Percentiles rank a stretch among this genome's conserved stretches.
Evolutionary conservation across 2,888 invertebrate genomes (phyloP).

Genomic region (Dyspetes luteomarginatus): DNA sequence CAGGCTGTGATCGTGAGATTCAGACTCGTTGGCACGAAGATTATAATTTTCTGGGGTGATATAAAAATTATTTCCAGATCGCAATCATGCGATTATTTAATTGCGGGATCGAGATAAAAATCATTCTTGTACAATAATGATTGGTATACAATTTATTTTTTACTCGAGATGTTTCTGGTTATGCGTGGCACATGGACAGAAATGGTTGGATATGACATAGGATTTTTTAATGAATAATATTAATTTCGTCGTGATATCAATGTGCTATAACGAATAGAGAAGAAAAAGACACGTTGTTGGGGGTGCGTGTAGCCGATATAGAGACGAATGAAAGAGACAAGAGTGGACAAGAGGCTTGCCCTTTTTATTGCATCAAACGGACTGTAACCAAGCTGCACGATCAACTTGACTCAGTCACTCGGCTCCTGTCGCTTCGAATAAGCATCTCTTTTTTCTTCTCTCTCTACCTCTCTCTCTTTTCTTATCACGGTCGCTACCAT

Average conservation of each 20-base stretch:
- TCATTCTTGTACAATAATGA: not conserved
- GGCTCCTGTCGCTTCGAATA: slow-evolving; percentile 80
- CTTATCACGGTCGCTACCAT: slow-evolving; percentile 38
- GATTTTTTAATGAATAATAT: slow-evolving; percentile 9
- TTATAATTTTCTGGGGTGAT: slow-evolving; percentile 9
- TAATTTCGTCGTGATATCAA: slow-evolving; percentile 7
- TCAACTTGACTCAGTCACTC: slow-evolving; percentile 80
- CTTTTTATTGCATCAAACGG: slow-evolving; percentile 79
- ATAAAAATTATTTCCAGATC: not conserved
- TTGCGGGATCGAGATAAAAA: not conserved
- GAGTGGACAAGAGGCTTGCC: slow-evolving; percentile 70
- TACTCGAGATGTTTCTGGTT: slow-evolving; percentile 57
- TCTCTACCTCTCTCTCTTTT: slow-evolving; percentile 4
- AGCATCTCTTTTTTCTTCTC: slow-evolving; percentile 69
- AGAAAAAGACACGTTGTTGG: slow-evolving; percentile 56
- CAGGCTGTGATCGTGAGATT: not conserved
- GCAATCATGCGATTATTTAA: not conserved
- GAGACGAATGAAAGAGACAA: slow-evolving; percentile 42
- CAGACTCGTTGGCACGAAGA: not conserved
- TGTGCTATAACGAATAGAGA: slow-evolving; percentile 9
- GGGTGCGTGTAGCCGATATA: slow-evolving; percentile 22
- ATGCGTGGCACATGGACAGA: too few species aligned
- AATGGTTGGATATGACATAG: too few species aligned
- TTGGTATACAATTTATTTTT: slow-evolving; percentile 4
- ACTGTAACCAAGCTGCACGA: slow-evolving; percentile 79